phyloP scores from a whole-genome alignment of 2,797 vertebrate genomes.

The Pseudocheirus occidentalis region DNA sequence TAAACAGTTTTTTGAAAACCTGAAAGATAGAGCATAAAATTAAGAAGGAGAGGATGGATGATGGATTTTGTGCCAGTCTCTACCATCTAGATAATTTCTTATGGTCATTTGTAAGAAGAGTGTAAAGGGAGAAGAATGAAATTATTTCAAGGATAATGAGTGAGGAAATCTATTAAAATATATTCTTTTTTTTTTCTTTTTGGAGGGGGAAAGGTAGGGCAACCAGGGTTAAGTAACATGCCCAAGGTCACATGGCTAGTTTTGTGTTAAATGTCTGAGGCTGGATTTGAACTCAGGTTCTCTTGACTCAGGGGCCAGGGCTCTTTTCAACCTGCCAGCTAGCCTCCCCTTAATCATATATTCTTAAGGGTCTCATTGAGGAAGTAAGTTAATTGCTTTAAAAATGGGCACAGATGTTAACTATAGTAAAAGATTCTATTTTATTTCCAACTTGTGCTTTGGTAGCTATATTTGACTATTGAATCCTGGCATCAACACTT shows the following conservation, averaged over 20 bases:
- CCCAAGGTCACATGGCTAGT: too few species aligned
- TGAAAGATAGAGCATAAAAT: neutral
- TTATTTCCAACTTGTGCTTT: neutral
- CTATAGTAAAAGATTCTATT: neutral
- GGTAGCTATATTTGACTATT: neutral
- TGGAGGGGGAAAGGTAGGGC: too few species aligned
- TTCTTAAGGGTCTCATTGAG: neutral
- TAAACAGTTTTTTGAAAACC: neutral
- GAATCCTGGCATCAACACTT: conserved; percentile 15
- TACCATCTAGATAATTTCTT: neutral
- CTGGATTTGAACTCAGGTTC: too few species aligned
- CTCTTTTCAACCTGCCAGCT: too few species aligned
- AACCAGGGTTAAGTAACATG: too few species aligned
- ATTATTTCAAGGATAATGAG: neutral
- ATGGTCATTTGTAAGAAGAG: neutral
- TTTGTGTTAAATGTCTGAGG: too few species aligned
- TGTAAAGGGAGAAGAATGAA: neutral
- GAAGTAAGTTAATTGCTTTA: neutral
- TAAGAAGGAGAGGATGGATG: neutral
- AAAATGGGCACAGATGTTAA: neutral
- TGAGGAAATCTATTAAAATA: neutral
- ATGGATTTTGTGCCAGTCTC: neutral
- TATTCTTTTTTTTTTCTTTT: neutral
- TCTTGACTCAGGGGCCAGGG: too few species aligned
- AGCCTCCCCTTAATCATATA: neutral